These are phyloP conservation scores for Crossocerus cetratus DNA, from an alignment of 2,888 invertebrate species.

Conservation along the genomic window DNA sequence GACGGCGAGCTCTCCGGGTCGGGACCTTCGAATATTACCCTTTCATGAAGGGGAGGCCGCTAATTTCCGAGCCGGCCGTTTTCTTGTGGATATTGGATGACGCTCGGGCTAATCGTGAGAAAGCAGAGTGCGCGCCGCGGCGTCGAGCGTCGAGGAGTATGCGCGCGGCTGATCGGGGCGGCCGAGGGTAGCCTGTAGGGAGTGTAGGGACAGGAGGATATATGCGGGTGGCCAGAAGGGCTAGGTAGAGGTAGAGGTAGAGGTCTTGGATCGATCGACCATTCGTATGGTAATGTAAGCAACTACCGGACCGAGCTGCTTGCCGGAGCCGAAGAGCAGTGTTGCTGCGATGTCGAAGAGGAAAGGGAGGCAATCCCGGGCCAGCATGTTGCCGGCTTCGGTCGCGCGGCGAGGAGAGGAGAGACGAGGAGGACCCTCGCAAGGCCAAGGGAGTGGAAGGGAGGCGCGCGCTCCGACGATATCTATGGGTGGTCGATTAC, in stretches of 20 bases:
- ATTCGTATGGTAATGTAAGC: conserved; percentile 77
- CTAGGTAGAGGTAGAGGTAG: conserved; percentile 50
- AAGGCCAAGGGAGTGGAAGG: conserved; percentile 10
- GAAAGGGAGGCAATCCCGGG: conserved; percentile 48
- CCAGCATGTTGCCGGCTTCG: conserved; percentile 28
- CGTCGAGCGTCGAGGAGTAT: not conserved
- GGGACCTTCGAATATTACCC: no score
- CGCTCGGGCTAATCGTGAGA: no score
- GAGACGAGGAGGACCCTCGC: conserved; percentile 18
- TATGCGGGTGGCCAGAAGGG: conserved; percentile 36
- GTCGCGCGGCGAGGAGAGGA: conserved; percentile 6
- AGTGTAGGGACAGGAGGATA: no score
- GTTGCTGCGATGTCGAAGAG: conserved; percentile 54
- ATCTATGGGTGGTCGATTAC: conserved; percentile 51
- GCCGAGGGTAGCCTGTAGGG: conserved; percentile 36
- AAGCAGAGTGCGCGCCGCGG: not conserved
- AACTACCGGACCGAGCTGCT: conserved; percentile 75
- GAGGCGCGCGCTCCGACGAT: conserved; percentile 31
- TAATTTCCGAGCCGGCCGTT: conserved; percentile 1
- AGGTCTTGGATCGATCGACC: conserved; percentile 74
- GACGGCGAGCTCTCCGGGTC: no score
- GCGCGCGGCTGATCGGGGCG: conserved; percentile 16
- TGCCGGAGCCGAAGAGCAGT: conserved; percentile 66
- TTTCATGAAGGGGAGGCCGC: not conserved
- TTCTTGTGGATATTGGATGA: no score